Evolutionary conservation across 2,888 invertebrate genomes (phyloP).

Genomic region (Eupithecia insigniata): DNA sequence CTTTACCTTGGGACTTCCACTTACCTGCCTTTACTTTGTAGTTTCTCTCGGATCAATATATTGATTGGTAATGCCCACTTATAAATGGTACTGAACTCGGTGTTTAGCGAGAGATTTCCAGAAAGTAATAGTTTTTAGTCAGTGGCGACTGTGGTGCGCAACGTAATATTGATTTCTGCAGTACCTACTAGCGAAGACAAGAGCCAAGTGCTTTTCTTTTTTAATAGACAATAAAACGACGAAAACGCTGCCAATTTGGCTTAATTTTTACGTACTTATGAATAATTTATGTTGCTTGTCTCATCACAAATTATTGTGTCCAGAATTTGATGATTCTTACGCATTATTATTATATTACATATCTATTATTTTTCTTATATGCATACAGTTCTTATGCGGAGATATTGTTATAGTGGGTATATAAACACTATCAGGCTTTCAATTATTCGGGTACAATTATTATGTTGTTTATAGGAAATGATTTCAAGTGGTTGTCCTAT

Average conservation of each 20-base stretch:
- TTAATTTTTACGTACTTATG: background rate
- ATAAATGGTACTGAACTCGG: background rate
- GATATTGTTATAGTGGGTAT: too few species aligned
- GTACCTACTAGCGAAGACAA: background rate
- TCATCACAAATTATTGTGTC: background rate
- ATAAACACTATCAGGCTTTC: too few species aligned
- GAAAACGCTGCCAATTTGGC: background rate
- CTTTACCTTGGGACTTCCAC: background rate
- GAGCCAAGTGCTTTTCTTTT: background rate
- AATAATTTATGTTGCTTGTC: background rate
- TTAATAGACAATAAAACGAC: background rate
- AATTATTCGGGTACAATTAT: too few species aligned
- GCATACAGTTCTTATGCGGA: too few species aligned
- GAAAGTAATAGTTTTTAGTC: background rate
- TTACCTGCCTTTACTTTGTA: background rate
- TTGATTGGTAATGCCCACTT: background rate
- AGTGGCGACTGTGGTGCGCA: background rate
- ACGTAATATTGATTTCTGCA: background rate
- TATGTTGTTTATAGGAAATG: too few species aligned
- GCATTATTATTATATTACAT: background rate
- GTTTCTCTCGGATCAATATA: background rate
- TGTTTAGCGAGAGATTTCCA: background rate
- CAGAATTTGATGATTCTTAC: background rate
- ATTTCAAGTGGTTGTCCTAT: too few species aligned
- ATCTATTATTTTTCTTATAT: background rate